A percentile compares a stretch with the other conserved stretches of the same genome.
phyloP scores from a whole-genome alignment of 2,888 invertebrate genomes.

The Ochropleura leucogaster region DNA sequence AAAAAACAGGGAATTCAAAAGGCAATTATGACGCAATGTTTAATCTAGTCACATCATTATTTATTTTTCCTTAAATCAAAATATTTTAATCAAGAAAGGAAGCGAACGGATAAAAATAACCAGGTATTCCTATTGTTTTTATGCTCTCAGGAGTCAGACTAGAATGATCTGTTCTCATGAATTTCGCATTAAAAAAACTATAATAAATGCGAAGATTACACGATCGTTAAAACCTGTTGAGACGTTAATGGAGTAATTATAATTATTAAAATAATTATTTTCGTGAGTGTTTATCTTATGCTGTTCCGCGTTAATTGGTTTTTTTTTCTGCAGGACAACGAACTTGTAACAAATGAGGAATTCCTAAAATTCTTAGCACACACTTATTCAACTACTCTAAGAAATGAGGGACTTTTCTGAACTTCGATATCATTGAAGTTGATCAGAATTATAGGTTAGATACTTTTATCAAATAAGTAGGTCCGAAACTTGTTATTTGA shows the following conservation, averaged over 20 bases:
- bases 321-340: constrained; percentile 33
- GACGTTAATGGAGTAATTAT: constrained; percentile 42
- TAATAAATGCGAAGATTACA: constrained; percentile 51
- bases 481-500: neutral
- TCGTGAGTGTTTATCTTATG: constrained; percentile 47
- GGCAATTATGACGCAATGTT: no score
- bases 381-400: neutral
- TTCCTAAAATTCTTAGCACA: neutral
- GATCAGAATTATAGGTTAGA: no score
- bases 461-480: no score
- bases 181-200: constrained; percentile 13
- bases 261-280: constrained; percentile 48
- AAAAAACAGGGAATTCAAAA: no score
- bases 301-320: constrained; percentile 54
- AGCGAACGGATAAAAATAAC: constrained; percentile 15
- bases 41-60: neutral
- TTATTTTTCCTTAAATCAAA: constrained; percentile 5
- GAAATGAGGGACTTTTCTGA: neutral
- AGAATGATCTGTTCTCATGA: constrained; percentile 56
- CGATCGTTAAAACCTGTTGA: constrained; percentile 48
- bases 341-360: neutral
- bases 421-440: neutral
- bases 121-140: constrained; percentile 43
- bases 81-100: constrained; percentile 38
- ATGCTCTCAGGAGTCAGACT: constrained; percentile 6